These are phyloP conservation scores for Ornithoptera alexandrae DNA, from an alignment of 2,888 invertebrate genomes.

Conservation along the genomic window DNA sequence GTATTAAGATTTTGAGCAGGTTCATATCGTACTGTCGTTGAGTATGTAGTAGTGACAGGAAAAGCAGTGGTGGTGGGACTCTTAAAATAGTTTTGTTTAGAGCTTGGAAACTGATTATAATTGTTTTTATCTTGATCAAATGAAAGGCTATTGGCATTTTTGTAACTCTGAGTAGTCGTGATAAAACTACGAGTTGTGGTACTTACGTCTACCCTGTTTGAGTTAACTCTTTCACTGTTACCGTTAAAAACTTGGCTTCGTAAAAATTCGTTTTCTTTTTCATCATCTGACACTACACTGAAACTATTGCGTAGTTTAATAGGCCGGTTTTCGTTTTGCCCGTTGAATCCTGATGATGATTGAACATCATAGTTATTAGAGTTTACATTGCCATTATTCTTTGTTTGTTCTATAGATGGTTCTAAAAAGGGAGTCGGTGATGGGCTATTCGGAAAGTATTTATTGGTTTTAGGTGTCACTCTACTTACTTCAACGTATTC, in stretches of 20 bases:
- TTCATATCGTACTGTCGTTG: constrained; percentile 56
- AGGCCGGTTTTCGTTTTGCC: constrained; percentile 56
- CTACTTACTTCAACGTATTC: constrained; percentile 74
- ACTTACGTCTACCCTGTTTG: constrained; percentile 52
- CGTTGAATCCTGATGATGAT: constrained; percentile 57
- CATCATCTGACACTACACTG: constrained; percentile 52
- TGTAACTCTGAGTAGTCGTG: constrained; percentile 58
- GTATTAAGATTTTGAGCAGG: constrained; percentile 62
- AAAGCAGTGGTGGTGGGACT: constrained; percentile 53
- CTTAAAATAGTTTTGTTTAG: constrained; percentile 59
- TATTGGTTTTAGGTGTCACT: constrained; percentile 64
- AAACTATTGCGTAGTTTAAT: constrained; percentile 66
- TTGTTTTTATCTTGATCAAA: constrained; percentile 70
- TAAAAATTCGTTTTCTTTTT: constrained; percentile 54
- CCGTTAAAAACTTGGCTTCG: constrained; percentile 48
- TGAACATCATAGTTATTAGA: constrained; percentile 70
- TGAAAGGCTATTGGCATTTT: constrained; percentile 66
- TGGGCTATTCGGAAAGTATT: constrained; percentile 52
- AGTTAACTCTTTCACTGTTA: constrained; percentile 42
- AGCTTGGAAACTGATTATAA: constrained; percentile 49
- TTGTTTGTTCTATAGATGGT: constrained; percentile 52
- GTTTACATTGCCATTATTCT: constrained; percentile 70
- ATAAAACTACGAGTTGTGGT: constrained; percentile 45
- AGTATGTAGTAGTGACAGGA: constrained; percentile 49
- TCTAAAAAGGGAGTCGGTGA: constrained; percentile 54